Base-by-base conservation (phyloP, 2,888 invertebrate genomes). In the Drosophila neotestacea region DNA sequence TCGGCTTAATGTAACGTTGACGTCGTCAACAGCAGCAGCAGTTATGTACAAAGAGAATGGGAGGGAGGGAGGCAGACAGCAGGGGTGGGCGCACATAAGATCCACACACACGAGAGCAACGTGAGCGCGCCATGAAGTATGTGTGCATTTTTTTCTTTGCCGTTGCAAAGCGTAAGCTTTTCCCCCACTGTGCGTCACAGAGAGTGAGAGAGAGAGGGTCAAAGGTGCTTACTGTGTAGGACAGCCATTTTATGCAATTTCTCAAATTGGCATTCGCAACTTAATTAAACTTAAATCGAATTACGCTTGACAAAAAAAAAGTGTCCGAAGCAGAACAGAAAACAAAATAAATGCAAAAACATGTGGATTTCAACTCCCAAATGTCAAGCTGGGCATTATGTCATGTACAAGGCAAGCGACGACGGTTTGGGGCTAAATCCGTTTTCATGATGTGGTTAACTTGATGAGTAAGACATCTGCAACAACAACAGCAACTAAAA, bases 101-200 rank as follows among this genome's bases (percentile, higher is more conserved):
- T 81, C 81, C 86, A 66, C 62, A 79, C 42, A 34, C 10, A 52
- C 32, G 39, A 42, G 27, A 61, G 30, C 41, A 27, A 60, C 42
- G 77, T n/a, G 52, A 79, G 69, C 66, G 87, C 88, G 82, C 82
- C 82, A 71, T 54, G 73, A 82, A 87, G 87, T 87, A 84, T 78
- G 85, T 77, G 68, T 56, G 54, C 11, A 54, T 72, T 67, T 46
- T 36, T 41, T 22, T 22, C 22, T 79, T 54, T n/a, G 38, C 28
- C 11, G 16, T 73, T 86, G 77, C 77, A 58, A 16, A 16, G 82
- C 46, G 69, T 48, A 28, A 76, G 65, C 86, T 80, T 70, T 65
- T 48, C 16, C 22, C 55, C 48, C 48, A 54, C 50, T 51, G 48
- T 13, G 52, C 6, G 16, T 39, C 36, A 41, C n/a, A 41, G 47